Conservation (phyloP, 2,113 vertebrate genomes). For the Oxyruncus cristatus region DNA sequence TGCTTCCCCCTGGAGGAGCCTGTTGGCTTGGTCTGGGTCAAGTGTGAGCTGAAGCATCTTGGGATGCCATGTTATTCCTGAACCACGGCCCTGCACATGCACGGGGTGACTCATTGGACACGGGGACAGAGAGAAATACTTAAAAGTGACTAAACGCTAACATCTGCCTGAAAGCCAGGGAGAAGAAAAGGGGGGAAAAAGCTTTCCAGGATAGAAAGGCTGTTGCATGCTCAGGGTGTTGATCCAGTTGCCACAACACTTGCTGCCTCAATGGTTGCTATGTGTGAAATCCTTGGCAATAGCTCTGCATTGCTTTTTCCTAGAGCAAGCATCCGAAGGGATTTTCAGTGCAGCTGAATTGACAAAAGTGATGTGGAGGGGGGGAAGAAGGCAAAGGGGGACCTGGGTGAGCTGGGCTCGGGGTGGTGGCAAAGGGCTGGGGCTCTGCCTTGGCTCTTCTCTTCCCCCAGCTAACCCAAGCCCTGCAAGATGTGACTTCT, state of each 20-base stretch:
- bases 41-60: background rate
- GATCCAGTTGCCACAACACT: constrained; percentile 53
- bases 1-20: background rate
- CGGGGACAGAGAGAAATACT: background rate
- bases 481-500: background rate
- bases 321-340: constrained; percentile 36
- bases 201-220: constrained; percentile 38
- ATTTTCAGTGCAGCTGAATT: background rate
- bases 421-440: background rate
- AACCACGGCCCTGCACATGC: background rate
- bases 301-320: constrained; percentile 18
- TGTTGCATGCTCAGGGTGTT: background rate
- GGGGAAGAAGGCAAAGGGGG: background rate
- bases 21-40: background rate
- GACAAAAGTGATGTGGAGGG: background rate
- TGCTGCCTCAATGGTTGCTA: constrained; percentile 43
- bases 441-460: background rate
- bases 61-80: background rate
- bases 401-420: background rate
- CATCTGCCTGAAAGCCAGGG: constrained; percentile 10
- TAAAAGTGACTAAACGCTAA: background rate
- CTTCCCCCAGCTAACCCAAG: background rate
- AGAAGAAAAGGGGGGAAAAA: background rate
- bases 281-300: constrained; percentile 53
- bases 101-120: background rate